phyloP scores from a whole-genome alignment of 2,888 invertebrate genomes.

The Eupithecia abbreviata region DNA sequence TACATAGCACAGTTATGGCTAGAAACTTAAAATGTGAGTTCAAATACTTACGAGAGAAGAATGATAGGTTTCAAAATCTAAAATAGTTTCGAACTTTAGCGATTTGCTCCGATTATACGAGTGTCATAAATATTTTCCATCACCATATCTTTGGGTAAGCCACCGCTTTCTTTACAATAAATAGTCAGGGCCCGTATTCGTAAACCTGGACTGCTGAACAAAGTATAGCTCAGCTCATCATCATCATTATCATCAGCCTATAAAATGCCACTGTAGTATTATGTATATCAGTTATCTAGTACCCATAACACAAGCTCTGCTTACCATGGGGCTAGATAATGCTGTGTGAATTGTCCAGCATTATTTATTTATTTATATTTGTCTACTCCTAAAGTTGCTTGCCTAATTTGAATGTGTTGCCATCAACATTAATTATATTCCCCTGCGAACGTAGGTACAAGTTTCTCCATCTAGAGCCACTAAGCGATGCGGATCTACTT shows the following conservation, averaged over 20 bases:
- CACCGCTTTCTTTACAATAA: background rate
- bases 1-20: too few species aligned
- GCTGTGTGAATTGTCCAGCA: too few species aligned
- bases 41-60: background rate
- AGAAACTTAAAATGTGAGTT: background rate
- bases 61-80: background rate
- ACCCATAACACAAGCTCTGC: too few species aligned
- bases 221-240: background rate
- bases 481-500: conserved; percentile 35
- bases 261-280: too few species aligned
- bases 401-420: background rate
- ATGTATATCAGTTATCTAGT: too few species aligned
- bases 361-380: too few species aligned
- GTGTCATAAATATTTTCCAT: too few species aligned
- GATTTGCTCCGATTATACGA: too few species aligned
- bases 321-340: too few species aligned
- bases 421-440: background rate
- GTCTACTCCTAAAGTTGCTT: background rate
- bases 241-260: too few species aligned
- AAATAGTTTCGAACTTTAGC: background rate
- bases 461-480: conserved; percentile 21
- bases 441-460: background rate
- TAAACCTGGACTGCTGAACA: background rate
- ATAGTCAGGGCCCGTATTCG: too few species aligned
- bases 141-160: background rate